Base-by-base conservation (phyloP, 2,797 vertebrate species). In the Enteromius treurensis region DNA sequence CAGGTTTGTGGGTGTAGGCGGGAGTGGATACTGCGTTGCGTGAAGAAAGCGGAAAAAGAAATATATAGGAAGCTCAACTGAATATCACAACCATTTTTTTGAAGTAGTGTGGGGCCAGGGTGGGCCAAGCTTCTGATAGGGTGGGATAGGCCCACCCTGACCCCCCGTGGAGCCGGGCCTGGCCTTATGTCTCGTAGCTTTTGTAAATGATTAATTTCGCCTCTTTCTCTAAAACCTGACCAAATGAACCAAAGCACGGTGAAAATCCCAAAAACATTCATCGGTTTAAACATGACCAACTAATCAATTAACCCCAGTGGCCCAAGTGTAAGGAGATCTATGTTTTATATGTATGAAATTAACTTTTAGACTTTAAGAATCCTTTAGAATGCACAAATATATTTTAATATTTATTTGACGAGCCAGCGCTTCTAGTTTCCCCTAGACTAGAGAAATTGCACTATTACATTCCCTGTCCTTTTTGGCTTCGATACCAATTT, bases 241-340 rank as follows among this genome's bases (percentile, higher is more conserved):
- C 87, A 87, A 88, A 91, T 77, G 90, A 94, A 93, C 92, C 93
- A 94, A 94, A 94, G 93, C 91, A 92, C 89, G 88, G 79, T 62
- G 69, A 65, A 78, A 62, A 69, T 62, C 26, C 53, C 62, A 8
- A 15, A 67, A 60, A 26, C 78, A 26, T 9, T 87, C 58, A 82
- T 32, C 34, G 65, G 2, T 42, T 84, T 53, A 69, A 79, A 71
- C 40, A 17, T 29, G 62, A 69, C 62, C 37, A 45, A 26, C 49
- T 26, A 34, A 69, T 32, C 80, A 47, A n/a, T 45, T 15, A 19
- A 23, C 23, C 70, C 4, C 37, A 34, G 11, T 45, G 17, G 26
- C 47, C 23, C 65, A 51, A 65, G 14, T 9, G 58, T 53, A 73
- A 19, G 60, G 23, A 51, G 76, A 60, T 34, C 60, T 32, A 65